Evolutionary conservation across 2,797 vertebrate species (phyloP).

Genomic region (Fistularia tabacaria): DNA sequence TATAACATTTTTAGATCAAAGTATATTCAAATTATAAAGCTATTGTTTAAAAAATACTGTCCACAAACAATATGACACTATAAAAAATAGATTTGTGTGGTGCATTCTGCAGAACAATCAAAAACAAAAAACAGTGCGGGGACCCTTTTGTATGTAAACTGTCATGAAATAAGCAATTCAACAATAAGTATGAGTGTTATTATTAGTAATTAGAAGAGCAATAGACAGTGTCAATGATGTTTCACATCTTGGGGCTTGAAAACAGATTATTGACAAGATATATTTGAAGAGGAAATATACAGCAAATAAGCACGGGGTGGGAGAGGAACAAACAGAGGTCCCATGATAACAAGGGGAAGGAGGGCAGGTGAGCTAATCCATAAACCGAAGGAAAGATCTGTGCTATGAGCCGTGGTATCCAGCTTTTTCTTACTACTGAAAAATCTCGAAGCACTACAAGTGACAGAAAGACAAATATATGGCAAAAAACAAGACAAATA

Average conservation of each 20-base stretch:
- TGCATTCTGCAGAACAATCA: too few relatives aligned
- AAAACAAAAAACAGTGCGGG: too few relatives aligned
- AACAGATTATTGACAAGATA: conserved; percentile 34
- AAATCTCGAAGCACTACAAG: conserved; percentile 43
- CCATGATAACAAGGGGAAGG: conserved; percentile 47
- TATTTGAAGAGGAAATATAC: conserved; percentile 29
- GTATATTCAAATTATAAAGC: too few relatives aligned
- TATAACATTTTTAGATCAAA: too few relatives aligned
- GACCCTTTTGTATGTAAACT: too few relatives aligned
- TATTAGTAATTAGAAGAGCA: conserved; percentile 37
- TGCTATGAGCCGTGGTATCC: conserved; percentile 41
- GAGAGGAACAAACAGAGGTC: conserved; percentile 46
- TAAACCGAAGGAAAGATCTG: conserved; percentile 35
- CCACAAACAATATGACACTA: too few relatives aligned
- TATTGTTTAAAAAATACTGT: too few relatives aligned
- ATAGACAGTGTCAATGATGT: conserved; percentile 20
- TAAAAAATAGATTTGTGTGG: too few relatives aligned
- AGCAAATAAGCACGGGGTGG: conserved; percentile 37
- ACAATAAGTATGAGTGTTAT: conserved; percentile 19
- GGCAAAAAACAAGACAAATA: conserved; percentile 46
- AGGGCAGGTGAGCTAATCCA: conserved; percentile 55
- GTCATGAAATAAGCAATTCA: not conserved
- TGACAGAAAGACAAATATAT: conserved; percentile 29
- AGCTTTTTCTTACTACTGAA: conserved; percentile 41
- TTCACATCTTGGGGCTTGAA: conserved; percentile 25